Evolutionary conservation across 2,888 invertebrate species (phyloP), one percentile per base, ranked within the genome.

Genomic region (Monoplex corrugatus): DNA sequence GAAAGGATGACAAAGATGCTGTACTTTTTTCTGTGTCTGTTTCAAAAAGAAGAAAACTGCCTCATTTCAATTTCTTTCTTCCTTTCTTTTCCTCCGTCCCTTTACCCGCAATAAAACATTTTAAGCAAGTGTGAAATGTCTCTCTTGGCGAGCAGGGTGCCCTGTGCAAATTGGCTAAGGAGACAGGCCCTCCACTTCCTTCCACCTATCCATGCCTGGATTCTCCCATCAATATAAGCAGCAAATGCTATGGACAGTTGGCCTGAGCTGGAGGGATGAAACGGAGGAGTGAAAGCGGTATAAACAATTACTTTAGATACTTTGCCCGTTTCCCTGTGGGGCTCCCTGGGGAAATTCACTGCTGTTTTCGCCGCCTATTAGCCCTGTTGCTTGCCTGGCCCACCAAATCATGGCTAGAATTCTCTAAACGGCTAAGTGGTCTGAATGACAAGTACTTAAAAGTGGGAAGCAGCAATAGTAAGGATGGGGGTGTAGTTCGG

Each of bases 381-480:
- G 83, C 83, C 83, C 38, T 82, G 72, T 68, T 38, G 45, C 75
- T 8, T 44, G 75, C 87, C 87, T 75, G 8, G 44, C 88, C 88
- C 68, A 72, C 83, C 88, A 88, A 88, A 88, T 88, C 88, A 88
- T 83, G 83, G 72, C 68, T 63, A 57, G 88, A 72, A 83, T 68
- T 88, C 88, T 83, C 88, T 88, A 88, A 88, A 88, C 88, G 83
- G 80, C 88, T 88, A 88, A 88, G 88, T 88, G 88, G 88, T 45
- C 88, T 88, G 82, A 86, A 88, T 90, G 90, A 90, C 90, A 88
- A 90, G 88, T 90, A 88, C 90, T 90, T 90, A 88, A 80, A 82
- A 80, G 50, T 50, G 85, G 82, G 85, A 78, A 80, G 87, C 87
- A 23, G 84, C 5, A 23, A 43, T 16, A 43, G 45, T 13, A 32